Evolutionary conservation across 2,888 invertebrate species (phyloP), one percentile per base, ranked within the genome.

Genomic region (Plebejus argus): DNA sequence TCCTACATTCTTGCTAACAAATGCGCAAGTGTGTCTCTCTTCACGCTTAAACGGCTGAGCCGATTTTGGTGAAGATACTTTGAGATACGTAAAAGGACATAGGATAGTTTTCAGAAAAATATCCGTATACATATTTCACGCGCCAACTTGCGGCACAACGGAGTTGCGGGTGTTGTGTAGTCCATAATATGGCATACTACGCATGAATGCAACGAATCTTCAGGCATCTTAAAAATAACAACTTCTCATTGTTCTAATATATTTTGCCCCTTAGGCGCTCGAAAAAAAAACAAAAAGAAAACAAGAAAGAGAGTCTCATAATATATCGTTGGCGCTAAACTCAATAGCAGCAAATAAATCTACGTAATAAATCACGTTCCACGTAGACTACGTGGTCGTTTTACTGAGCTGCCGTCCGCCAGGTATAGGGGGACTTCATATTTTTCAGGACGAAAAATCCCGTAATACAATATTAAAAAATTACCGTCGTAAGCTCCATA

Each of bases 311-410:
- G 10, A 5, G 61, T 23, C 61, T 61, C 61, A 28, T 66, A 23
- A 28, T 66, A 23, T 28, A 66, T 66, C 61, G 61, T 66, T 4
- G 23, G 61, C 28, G 61, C 23, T 66, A 66, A 66, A 66, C 23
- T 66, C 28, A 66, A 66, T 66, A 66, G 61, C 61, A 28, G 23
- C 61, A 66, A 66, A 66, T 66, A 66, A 66, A 66, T 66, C 28
- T 66, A 66, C 61, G 61, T 66, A 23, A 66, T 66, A 66, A 66
- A 66, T 66, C 61, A 66, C 61, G 61, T 66, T 23, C 23, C 15
- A 66, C 61, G 61, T 28, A 28, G 3, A 15, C 28, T 66, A 66
- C 28, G 61, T 28, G 61, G 28, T 66, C 23, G 61, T 66, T 66
- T 66, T 66, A 66, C 61, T 66, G 20, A 66, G 23, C 12, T 66